Conservation (phyloP, 2,797 vertebrate species). For the Micropoecilia bifurca region DNA sequence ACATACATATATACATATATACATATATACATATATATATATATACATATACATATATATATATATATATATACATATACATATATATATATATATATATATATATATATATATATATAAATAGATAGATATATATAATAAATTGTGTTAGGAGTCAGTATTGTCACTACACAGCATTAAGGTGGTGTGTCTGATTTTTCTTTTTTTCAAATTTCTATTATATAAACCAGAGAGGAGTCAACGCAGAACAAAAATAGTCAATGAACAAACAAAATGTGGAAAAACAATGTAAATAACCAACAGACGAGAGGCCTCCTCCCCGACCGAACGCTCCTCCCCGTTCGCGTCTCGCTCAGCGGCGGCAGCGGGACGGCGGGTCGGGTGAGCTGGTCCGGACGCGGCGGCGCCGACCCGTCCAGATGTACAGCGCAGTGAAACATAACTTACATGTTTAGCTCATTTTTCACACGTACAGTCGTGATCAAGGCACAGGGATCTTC, state of each 20-base stretch:
- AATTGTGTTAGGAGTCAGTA: slow-evolving; percentile 70
- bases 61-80: too few relatives aligned
- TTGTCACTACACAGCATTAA: slow-evolving; percentile 87
- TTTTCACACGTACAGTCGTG: slow-evolving; percentile 92
- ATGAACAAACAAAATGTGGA: slow-evolving; percentile 59
- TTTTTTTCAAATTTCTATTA: slow-evolving; percentile 78
- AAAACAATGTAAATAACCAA: slow-evolving; percentile 80
- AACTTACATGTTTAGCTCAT: slow-evolving; percentile 91
- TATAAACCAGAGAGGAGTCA: slow-evolving; percentile 77
- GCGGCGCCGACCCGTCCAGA: slow-evolving; percentile 85
- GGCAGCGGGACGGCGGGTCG: slow-evolving; percentile 19
- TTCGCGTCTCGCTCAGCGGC: slow-evolving; percentile 15
- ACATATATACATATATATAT: too few relatives aligned
- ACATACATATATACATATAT: too few relatives aligned
- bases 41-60: too few relatives aligned
- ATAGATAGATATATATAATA: neutral
- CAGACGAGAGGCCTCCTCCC: slow-evolving; percentile 83
- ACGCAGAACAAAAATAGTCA: slow-evolving; percentile 70
- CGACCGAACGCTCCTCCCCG: slow-evolving; percentile 45
- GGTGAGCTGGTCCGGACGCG: slow-evolving; percentile 71
- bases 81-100: too few relatives aligned
- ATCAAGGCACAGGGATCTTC: slow-evolving; percentile 97
- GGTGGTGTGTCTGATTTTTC: slow-evolving; percentile 75
- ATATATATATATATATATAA: neutral
- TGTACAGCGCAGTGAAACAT: slow-evolving; percentile 91